These are phyloP conservation scores for Plemyria rubiginata DNA, from an alignment of 2,888 invertebrate genomes.

Conservation along the genomic window DNA sequence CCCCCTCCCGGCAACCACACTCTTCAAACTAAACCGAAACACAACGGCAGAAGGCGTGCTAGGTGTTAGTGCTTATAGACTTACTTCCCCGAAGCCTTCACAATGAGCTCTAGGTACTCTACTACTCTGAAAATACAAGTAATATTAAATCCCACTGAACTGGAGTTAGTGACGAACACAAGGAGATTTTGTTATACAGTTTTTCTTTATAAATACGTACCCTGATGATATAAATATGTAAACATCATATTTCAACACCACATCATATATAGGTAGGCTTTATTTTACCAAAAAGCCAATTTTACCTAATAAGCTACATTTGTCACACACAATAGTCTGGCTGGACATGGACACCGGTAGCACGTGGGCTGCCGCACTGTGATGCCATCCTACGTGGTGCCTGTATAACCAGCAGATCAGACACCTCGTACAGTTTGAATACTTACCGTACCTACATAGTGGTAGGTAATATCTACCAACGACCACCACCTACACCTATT, in stretches of 20 bases:
- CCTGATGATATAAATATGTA: too few species aligned
- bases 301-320: constrained; percentile 14
- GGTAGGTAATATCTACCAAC: not conserved
- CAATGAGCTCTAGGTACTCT: too few species aligned
- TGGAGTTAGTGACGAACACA: not conserved
- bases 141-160: not conserved
- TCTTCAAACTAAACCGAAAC: too few species aligned
- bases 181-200: not conserved
- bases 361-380: constrained; percentile 23
- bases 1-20: too few species aligned
- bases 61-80: too few species aligned
- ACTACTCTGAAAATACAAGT: too few species aligned
- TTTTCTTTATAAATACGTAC: too few species aligned
- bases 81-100: too few species aligned
- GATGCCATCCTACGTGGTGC: constrained; percentile 29
- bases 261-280: not conserved
- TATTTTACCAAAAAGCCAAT: constrained; percentile 14
- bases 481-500: not conserved
- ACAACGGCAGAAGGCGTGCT: too few species aligned
- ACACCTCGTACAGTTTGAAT: constrained; percentile 19
- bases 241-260: constrained; percentile 4
- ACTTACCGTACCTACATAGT: not conserved
- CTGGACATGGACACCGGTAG: constrained; percentile 21
- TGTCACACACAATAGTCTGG: constrained; percentile 14
- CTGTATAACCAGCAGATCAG: constrained; percentile 14